Evolutionary conservation across 2,113 vertebrate species (phyloP).

Genomic region (Calidris pygmaea): DNA sequence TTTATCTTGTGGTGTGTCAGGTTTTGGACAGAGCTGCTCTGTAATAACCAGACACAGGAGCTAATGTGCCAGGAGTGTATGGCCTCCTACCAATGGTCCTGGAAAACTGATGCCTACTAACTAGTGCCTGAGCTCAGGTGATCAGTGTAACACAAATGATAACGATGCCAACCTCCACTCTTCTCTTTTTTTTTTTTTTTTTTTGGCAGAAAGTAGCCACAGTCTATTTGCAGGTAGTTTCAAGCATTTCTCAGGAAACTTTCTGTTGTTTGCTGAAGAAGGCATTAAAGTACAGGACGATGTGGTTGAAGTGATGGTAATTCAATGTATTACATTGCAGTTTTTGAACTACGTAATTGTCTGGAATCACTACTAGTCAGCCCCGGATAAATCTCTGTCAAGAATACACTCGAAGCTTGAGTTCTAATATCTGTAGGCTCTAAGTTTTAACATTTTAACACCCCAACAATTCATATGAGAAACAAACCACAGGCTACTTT

Average conservation of each 20-base stretch:
- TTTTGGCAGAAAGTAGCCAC: not conserved
- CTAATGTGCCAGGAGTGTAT: not conserved
- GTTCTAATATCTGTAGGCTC: not conserved
- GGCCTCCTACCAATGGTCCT: not conserved
- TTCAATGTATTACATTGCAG: not conserved
- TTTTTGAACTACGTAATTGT: not conserved
- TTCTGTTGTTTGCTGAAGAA: not conserved
- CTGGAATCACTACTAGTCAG: not conserved
- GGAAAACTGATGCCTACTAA: accelerated
- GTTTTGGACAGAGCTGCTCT: not conserved
- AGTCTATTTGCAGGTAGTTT: not conserved
- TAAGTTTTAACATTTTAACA: not conserved
- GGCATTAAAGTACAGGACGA: not conserved
- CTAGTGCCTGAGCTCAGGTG: not conserved
- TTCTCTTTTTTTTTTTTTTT: too few species aligned
- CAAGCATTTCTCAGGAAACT: not conserved
- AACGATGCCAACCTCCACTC: not conserved
- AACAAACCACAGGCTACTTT: not conserved
- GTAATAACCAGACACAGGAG: accelerated
- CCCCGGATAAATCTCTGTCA: not conserved
- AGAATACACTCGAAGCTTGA: not conserved
- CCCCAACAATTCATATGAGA: not conserved
- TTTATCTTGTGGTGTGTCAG: not conserved
- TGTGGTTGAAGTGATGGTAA: not conserved
- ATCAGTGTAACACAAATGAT: accelerated